A percentile compares a stretch with the other conserved stretches of the same genome.
These are phyloP conservation scores for Coendou prehensilis DNA, from an alignment of 2,797 vertebrate species.

Conservation along the genomic window DNA sequence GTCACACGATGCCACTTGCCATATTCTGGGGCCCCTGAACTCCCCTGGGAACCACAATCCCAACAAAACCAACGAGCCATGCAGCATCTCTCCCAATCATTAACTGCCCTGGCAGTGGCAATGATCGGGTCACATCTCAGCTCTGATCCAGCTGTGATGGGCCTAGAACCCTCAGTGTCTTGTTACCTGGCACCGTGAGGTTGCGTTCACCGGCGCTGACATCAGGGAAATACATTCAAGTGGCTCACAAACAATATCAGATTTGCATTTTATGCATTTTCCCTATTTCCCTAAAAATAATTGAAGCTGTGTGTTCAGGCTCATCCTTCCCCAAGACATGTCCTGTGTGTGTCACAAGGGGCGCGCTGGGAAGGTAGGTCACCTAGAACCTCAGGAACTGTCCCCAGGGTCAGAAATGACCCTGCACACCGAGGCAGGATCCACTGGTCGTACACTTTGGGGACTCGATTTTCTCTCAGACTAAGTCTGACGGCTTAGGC, in stretches of 20 bases:
- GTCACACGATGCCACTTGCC: background rate
- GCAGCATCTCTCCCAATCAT: background rate
- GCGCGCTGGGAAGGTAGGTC: too few species aligned
- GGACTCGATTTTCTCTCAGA: fast-evolving
- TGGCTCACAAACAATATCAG: background rate
- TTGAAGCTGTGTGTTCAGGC: background rate
- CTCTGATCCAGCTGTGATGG: background rate
- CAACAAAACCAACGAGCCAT: background rate
- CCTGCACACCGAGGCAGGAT: too few species aligned
- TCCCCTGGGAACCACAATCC: background rate
- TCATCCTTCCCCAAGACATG: background rate
- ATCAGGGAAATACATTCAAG: background rate
- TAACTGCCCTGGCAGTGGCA: background rate
- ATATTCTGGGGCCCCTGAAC: background rate
- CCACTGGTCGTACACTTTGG: fast-evolving
- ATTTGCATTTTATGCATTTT: background rate
- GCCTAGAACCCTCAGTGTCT: background rate
- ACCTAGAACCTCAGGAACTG: fast-evolving
- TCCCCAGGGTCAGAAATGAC: background rate
- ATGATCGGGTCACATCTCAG: background rate
- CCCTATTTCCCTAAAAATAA: background rate
- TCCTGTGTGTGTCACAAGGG: background rate
- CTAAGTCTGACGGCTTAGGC: background rate
- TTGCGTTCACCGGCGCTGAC: background rate
- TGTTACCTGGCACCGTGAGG: background rate